Evolutionary conservation across 2,113 vertebrate species (phyloP), one percentile per base, ranked within the genome.

Genomic region (Cochlearius cochlearius): DNA sequence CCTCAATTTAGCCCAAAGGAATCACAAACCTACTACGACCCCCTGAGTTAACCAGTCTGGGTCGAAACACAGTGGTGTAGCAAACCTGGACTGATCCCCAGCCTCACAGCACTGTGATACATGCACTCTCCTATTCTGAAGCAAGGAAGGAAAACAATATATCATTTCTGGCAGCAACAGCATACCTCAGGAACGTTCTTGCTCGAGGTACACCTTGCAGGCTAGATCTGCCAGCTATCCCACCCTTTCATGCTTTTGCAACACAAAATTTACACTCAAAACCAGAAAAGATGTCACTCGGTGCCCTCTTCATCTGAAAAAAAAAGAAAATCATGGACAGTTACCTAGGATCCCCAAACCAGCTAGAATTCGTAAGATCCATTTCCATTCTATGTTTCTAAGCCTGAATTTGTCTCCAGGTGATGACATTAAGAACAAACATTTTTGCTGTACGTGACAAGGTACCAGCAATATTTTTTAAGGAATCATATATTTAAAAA

Each of bases 171-270:
- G n/a, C 5, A 8, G 21, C 69, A 71, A 11, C n/a, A 45, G 16
- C 32, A 16, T 9, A 29, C 5, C 9, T 77, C 32, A 43, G 27
- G 59, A 45, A 27, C 6, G 5, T 19, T 23, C 12, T 77, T 1
- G 0, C 20, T 47, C 0, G 0, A 79, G 43, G 30, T 26, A n/a
- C 18, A 45, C 5, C 34, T 56, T 45, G 19, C 21, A 64, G 47
- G 29, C 15, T n/a, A 32, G 6, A n/a, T 50, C 19, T 74, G n/a
- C 27, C 38, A 71, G 26, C 25, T 62, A 26, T 32, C 5, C 22
- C 1, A 2, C 29, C 1, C 6, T 19, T 89, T 12, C 23, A 39
- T 21, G 29, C 2, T 74, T 69, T 67, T 73, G 21, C 13, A 76
- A 34, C 11, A 60, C 13, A 66, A 58, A 84, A 58, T 43, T 36